Evolutionary conservation across 2,888 invertebrate species (phyloP), one percentile per base, ranked within the genome.

Genomic region (Eupithecia abbreviata): DNA sequence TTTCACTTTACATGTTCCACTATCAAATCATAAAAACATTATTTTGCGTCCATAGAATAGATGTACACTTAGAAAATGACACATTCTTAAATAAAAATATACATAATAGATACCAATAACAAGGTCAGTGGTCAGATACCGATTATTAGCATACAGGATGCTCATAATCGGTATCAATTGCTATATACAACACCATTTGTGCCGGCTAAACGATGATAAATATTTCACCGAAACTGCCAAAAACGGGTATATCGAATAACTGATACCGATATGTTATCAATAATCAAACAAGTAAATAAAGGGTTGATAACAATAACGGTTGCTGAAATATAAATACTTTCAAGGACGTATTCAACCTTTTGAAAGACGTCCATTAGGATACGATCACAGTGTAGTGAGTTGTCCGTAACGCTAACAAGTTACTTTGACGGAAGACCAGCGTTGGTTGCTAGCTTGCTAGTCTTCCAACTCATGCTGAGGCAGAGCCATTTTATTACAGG

Each of bases 261-360:
- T 62, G 62, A 62, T 62, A 62, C 30, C 18, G 30, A 62, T 62
- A 62, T 4, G 62, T 62, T 18, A 58, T 58, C 58, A n/a, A 58
- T 58, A 62, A 62, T 62, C 30, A 4, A 58, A 58, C 62, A 62
- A 62, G 62, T 30, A 10, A 62, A 62, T 62, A 62, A 30, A 18
- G 55, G 62, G 30, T 0, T 18, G 58, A 62, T 62, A n/a, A 62
- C 4, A 62, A 62, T 62, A 62, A 62, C 62, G 62, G 62, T 62
- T 30, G 4, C 30, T 62, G 12, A 62, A 18, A 30, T 30, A 18
- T 30, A 12, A 4, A 0, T 3, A 62, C 18, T 58, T 58, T 18
- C 62, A 62, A 62, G 62, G 62, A 30, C 30, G 62, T 12, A 62
- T 62, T 62, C 30, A 62, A 62, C 12, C 10, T 10, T n/a, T n/a